Evolutionary conservation across 2,888 invertebrate species (phyloP).

Genomic region (Oegoconia quadripuncta): DNA sequence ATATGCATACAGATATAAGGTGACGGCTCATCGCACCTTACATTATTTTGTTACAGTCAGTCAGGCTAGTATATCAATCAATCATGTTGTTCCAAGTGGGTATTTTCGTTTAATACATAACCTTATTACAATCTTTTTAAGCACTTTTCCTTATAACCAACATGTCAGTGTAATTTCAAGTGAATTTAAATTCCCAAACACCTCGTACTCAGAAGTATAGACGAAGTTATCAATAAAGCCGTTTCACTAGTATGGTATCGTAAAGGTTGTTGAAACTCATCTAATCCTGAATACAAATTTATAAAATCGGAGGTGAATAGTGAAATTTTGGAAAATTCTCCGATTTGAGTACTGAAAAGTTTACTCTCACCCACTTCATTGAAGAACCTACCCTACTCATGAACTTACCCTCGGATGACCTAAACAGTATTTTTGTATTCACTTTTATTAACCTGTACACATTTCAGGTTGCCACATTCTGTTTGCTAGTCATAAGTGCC

Average conservation of each 20-base stretch:
- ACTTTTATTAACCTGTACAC: neutral
- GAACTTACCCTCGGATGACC: too few species aligned
- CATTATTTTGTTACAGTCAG: constrained; percentile 40
- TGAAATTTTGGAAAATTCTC: too few species aligned
- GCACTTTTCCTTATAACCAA: neutral
- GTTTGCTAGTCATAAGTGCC: constrained; percentile 36
- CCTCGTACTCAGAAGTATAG: too few species aligned
- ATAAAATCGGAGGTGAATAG: too few species aligned
- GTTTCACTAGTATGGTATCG: neutral
- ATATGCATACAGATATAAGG: constrained; percentile 36
- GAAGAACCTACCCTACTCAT: too few species aligned
- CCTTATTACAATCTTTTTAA: neutral
- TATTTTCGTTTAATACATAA: constrained; percentile 17
- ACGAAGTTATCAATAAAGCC: too few species aligned
- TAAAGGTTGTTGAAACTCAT: neutral
- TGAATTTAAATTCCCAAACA: too few species aligned
- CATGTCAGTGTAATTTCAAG: constrained; percentile 6
- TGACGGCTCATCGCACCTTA: constrained; percentile 19
- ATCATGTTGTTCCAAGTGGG: constrained; percentile 54
- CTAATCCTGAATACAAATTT: too few species aligned
- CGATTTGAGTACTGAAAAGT: too few species aligned
- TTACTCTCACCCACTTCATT: too few species aligned
- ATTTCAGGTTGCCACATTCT: constrained; percentile 37
- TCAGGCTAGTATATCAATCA: constrained; percentile 35
- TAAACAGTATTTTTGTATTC: constrained; percentile 16